A percentile compares a stretch with the other conserved stretches of the same genome.
Conservation (phyloP, 2,113 vertebrate genomes). For the Limanda limanda region DNA sequence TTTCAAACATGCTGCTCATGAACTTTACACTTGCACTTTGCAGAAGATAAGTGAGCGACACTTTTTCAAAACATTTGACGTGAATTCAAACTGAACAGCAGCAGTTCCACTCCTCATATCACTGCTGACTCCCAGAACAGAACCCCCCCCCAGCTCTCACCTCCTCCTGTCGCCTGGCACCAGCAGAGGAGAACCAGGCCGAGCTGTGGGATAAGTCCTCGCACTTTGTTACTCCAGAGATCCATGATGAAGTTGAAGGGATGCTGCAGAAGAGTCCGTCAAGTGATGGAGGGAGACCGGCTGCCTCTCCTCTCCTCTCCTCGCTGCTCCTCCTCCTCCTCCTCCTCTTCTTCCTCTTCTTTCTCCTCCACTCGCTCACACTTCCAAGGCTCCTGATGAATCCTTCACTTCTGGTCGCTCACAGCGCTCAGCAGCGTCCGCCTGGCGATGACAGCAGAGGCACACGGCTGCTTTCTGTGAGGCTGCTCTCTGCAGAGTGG, state of each 20-base stretch:
- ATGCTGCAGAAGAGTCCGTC: slow-evolving; percentile 33
- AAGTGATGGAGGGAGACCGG: slow-evolving; percentile 20
- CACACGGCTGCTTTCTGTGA: slow-evolving; percentile 45
- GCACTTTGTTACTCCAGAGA: slow-evolving; percentile 58
- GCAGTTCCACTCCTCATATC: no score
- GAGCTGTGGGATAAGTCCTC: slow-evolving; percentile 50
- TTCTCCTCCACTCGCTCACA: slow-evolving; percentile 26
- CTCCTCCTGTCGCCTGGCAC: slow-evolving; percentile 28
- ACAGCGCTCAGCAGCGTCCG: slow-evolving; percentile 27
- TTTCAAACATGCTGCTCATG: no score
- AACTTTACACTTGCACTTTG: neutral
- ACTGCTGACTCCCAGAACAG: no score
- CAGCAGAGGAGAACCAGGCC: slow-evolving; percentile 48
- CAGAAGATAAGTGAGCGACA: neutral
- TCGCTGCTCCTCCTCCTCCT: slow-evolving; percentile 16
- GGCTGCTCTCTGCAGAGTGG: slow-evolving; percentile 66
- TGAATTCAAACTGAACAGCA: neutral
- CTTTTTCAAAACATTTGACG: neutral
- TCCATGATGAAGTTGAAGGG: slow-evolving; percentile 51
- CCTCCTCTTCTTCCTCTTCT: slow-evolving; percentile 10
- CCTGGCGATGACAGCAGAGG: slow-evolving; percentile 17
- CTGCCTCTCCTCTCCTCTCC: slow-evolving; percentile 12
- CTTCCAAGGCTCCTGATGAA: slow-evolving; percentile 12
- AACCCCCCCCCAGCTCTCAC: slow-evolving; percentile 31
- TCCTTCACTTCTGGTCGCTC: slow-evolving; percentile 24